Base-by-base conservation (phyloP, 2,113 vertebrate species). In the Taxidea taxus region DNA sequence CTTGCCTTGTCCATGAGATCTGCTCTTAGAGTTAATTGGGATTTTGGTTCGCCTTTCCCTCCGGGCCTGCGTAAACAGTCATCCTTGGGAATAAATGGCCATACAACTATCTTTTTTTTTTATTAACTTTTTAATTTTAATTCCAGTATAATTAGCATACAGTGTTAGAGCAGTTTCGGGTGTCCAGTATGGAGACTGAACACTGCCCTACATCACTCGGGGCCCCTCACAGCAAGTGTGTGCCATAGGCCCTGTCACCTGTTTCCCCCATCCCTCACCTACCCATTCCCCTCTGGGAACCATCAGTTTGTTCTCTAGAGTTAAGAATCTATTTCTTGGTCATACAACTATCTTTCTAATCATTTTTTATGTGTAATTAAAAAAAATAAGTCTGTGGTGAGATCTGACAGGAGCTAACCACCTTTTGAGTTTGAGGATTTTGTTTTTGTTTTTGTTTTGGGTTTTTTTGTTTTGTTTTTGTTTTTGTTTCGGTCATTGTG, bases 61-160 rank as follows among this genome's bases (percentile, higher is more conserved):
- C 18, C 21, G 42, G 44, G 80, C 86, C 42, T 90, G 49, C 66
- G 64, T 54, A 86, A 11, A 62, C 7, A 21, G 14, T 85, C 72
- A 60, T 96, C 51, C 93, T 89, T 91, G 44, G 77, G 44, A 93
- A 70, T 92, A 34, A 93, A 25, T 88, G 42, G 51, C 77, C 15
- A 8, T 44, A 64, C 18, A 78, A n/a, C 7, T 47, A 10, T 18
- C 72, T 16, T 75, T 44, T 47, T 44, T 27, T 44, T 44, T 29
- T 39, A 42, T 42, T 74, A 4, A 31, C 27, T 47, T 77, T 75
- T 47, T 31, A 29, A 77, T 77, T 77, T 77, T 29, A 77, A 77
- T 18, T 77, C 27, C 42, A 5, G 42, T 47, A 18, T 25, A 44
- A 25, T 74, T 74, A 77, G 27, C 14, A 18, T 44, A 18, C 42